Percentiles rank a stretch among this genome's conserved stretches.
Evolutionary conservation across 2,888 invertebrate species (phyloP).

Genomic region (Aporophyla nigra): DNA sequence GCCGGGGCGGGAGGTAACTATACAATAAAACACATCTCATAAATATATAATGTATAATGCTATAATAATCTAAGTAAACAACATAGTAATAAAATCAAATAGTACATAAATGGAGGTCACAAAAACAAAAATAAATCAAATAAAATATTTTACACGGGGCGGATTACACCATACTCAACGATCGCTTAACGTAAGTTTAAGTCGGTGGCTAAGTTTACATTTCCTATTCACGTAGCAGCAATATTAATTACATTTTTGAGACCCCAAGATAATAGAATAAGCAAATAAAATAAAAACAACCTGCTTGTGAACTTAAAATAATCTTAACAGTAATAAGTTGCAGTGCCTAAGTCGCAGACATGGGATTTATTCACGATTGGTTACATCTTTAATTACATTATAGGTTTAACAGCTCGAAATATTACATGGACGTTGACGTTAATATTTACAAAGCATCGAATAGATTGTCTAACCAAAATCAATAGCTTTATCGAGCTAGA

Average conservation of each 20-base stretch:
- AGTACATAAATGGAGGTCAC: conserved; percentile 75
- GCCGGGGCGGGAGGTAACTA: neutral
- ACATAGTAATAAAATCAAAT: conserved; percentile 81
- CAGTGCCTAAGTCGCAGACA: conserved; percentile 15
- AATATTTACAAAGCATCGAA: conserved; percentile 40
- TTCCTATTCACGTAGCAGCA: conserved; percentile 17
- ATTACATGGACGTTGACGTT: conserved; percentile 2
- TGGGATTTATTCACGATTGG: neutral
- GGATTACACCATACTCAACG: conserved; percentile 54
- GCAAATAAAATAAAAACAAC: conserved; percentile 43
- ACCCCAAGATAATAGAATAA: conserved; percentile 24
- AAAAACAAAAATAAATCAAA: conserved; percentile 67
- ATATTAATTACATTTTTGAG: conserved; percentile 24
- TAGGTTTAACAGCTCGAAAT: conserved; percentile 7
- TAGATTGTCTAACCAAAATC: neutral
- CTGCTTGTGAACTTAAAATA: conserved; percentile 43
- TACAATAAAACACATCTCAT: conserved; percentile 69
- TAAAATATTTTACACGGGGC: conserved; percentile 64
- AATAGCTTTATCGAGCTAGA: neutral
- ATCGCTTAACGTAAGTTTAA: conserved; percentile 29
- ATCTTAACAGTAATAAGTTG: conserved; percentile 35
- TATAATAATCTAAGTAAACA: conserved; percentile 80
- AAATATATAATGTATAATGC: conserved; percentile 78
- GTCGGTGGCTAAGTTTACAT: conserved; percentile 42
- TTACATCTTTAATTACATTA: conserved; percentile 1